Evolutionary conservation across 2,888 invertebrate species (phyloP), one percentile per base, ranked within the genome.

Genomic region (Sepioteuthis lessoniana): DNA sequence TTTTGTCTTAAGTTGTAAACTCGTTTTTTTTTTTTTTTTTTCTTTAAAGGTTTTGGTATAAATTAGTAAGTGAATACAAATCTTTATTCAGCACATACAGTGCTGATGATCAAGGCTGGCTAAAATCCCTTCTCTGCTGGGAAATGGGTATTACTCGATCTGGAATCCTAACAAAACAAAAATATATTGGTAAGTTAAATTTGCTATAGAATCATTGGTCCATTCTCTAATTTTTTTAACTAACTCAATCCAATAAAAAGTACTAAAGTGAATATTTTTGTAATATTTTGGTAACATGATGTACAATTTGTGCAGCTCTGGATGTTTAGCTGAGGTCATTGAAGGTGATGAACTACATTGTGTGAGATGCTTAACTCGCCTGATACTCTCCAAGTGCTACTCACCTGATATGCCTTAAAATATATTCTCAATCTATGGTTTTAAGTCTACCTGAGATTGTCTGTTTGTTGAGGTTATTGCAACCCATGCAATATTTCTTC

Each of bases 71-170:
- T 35, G 95, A 95, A 38, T 96, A 95, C 93, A 93, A 95, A 28
- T 38, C 90, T 4, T 93, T 93, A 35, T 60, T 60, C 46, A 93
- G 38, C 35, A n/a, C 37, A 0, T 93, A 94, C 91, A 93, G 46
- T 10, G 42, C n/a, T 19, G 94, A 94, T 28, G 96, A 96, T 91
- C 94, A 95, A 90, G 95, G 95, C 19, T 96, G 96, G 96, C 94
- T 96, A 76, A 95, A 95, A 91, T 93, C 93, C 28, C 95, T 96
- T 37, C 94, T 96, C 37, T 93, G 94, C 10, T 91, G 95, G 42
- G 96, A 96, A 94, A 94, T 96, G 94, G 95, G 96, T 38, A 95
- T 96, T 47, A 95, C 95, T 4, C 95, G 95, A 8, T 95, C 95
- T 21, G 95, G 95, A 5, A 94, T 95, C 55, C 38, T 96, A 46